These are phyloP conservation scores for Thereva nobilitata DNA, from an alignment of 2,888 invertebrate species.

Conservation along the genomic window DNA sequence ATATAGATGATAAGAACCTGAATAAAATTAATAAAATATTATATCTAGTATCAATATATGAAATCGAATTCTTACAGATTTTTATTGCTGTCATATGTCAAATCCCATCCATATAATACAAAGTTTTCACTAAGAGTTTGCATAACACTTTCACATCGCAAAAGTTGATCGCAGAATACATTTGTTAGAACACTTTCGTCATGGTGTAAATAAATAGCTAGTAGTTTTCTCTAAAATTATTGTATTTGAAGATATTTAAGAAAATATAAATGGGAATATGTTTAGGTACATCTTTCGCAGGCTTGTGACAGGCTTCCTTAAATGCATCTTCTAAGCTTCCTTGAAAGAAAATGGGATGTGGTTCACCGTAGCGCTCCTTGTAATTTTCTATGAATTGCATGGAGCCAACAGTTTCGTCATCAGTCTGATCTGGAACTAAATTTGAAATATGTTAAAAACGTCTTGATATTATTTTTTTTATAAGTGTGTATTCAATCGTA, in stretches of 20 bases:
- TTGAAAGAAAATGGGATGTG: slow-evolving; percentile 88
- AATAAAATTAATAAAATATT: slow-evolving; percentile 35
- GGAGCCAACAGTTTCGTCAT: slow-evolving; percentile 83
- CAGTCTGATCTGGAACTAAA: slow-evolving; percentile 82
- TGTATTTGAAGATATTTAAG: slow-evolving; percentile 24
- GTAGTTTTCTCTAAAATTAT: slow-evolving; percentile 76
- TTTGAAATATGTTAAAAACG: slow-evolving; percentile 12
- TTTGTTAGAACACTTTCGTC: slow-evolving; percentile 93
- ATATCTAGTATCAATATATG: not conserved
- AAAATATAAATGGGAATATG: not conserved
- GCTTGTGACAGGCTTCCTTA: slow-evolving; percentile 84
- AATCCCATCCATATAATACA: slow-evolving; percentile 96
- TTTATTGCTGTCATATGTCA: slow-evolving; percentile 86
- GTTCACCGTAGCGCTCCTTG: slow-evolving; percentile 74
- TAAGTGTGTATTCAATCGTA: slow-evolving; percentile 56
- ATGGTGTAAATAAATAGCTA: slow-evolving; percentile 96
- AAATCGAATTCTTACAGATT: slow-evolving; percentile 64
- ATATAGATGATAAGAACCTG: slow-evolving; percentile 77
- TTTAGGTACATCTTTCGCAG: slow-evolving; percentile 79
- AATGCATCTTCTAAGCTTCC: slow-evolving; percentile 90
- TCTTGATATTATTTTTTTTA: slow-evolving; percentile 11
- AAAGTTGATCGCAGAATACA: slow-evolving; percentile 93
- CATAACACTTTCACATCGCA: slow-evolving; percentile 89
- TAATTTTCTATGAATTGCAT: slow-evolving; percentile 87
- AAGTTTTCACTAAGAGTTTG: slow-evolving; percentile 89